phyloP scores from a whole-genome alignment of 1,140 invertebrate genomes.

The Drosophila nebulosa region DNA sequence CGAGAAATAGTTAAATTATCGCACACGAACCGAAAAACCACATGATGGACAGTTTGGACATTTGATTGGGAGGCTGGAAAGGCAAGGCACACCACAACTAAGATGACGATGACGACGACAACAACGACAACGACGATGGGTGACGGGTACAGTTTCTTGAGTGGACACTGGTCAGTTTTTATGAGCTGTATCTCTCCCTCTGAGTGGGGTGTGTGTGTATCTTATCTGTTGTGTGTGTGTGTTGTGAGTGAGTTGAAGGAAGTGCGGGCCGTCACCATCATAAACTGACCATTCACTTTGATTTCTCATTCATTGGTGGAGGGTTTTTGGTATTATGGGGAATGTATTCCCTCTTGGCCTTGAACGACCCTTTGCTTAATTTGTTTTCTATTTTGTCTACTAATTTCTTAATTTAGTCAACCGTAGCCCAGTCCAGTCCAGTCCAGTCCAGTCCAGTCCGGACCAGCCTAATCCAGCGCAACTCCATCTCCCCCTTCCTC shows the following conservation, averaged over 20 bases:
- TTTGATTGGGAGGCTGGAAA: constrained; percentile 8
- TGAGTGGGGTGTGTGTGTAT: neutral
- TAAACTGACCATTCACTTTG: constrained; percentile 70
- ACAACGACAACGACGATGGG: too few species aligned
- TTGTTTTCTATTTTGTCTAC: constrained; percentile 73
- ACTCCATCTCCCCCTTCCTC: too few species aligned
- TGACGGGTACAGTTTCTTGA: neutral
- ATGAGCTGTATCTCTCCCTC: constrained; percentile 49
- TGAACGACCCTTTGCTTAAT: constrained; percentile 70
- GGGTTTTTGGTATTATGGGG: constrained; percentile 27
- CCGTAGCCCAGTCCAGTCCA: constrained; percentile 16
- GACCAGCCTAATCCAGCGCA: too few species aligned
- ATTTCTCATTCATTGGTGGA: constrained; percentile 50
- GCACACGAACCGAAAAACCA: constrained; percentile 50
- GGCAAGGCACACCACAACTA: neutral
- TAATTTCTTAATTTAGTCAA: constrained; percentile 71
- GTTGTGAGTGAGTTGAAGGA: constrained; percentile 19
- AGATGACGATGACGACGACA: neutral
- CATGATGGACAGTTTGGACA: constrained; percentile 56
- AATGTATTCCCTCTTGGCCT: constrained; percentile 7
- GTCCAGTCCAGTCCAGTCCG: too few species aligned
- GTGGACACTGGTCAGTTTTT: constrained; percentile 65
- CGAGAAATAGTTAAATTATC: constrained; percentile 71
- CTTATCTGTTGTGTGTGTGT: neutral
- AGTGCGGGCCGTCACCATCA: constrained; percentile 57